Evolutionary conservation across 2,888 invertebrate species (phyloP).

Genomic region (Drosophila pseudotakahashii): DNA sequence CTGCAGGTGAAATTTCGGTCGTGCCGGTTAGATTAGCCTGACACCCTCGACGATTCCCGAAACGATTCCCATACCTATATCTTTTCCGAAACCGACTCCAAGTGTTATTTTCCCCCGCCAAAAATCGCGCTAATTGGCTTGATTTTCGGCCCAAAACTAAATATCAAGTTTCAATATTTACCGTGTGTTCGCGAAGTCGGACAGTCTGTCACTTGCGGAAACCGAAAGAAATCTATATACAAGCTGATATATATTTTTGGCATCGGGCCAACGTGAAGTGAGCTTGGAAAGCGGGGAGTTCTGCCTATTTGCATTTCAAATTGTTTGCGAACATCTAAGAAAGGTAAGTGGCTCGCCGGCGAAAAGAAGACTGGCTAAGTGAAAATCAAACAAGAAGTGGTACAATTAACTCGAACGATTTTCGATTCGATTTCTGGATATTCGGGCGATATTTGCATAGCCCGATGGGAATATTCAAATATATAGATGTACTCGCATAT

Average conservation of each 20-base stretch:
- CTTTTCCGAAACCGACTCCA: conserved; percentile 1
- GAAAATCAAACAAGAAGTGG: conserved; percentile 38
- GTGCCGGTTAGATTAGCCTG: conserved; percentile 47
- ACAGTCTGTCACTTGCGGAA: conserved; percentile 28
- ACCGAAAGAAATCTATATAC: conserved; percentile 26
- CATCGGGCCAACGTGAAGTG: conserved; percentile 22
- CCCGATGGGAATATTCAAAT: conserved; percentile 15
- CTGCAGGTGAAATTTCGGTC: conserved; percentile 51
- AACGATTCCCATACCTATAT: not conserved
- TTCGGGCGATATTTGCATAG: conserved; percentile 31
- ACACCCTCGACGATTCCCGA: conserved; percentile 10
- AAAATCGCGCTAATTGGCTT: conserved; percentile 63
- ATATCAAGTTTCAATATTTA: conserved; percentile 70
- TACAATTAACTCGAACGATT: conserved; percentile 27
- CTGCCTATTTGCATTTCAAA: conserved; percentile 43
- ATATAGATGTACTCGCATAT: too few species aligned
- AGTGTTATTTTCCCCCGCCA: conserved; percentile 20
- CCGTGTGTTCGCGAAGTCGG: conserved; percentile 36
- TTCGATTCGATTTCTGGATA: conserved; percentile 39
- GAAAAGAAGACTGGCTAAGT: conserved; percentile 18
- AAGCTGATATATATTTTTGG: conserved; percentile 25
- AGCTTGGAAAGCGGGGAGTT: conserved; percentile 24
- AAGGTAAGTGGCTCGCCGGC: conserved; percentile 24
- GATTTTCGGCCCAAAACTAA: conserved; percentile 49
- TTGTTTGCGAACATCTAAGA: conserved; percentile 30